Base-by-base conservation (phyloP, 1,140 invertebrate species). In the Lordiphosa stackelbergi region DNA sequence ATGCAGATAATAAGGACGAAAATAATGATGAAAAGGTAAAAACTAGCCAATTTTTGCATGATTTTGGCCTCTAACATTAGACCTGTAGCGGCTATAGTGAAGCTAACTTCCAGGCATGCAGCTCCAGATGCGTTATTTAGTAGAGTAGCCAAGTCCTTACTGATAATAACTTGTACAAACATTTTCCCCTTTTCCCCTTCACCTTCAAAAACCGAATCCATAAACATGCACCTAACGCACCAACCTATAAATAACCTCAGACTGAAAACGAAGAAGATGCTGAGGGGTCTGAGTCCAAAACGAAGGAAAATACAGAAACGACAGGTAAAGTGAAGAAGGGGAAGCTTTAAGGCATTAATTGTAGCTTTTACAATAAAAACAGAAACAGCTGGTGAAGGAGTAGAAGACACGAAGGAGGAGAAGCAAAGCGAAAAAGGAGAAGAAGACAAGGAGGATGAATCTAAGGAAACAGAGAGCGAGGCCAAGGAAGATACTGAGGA, bases 11-110 rank as follows among this genome's bases (percentile, higher is more conserved):
- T 41, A 58, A 72, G 10, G 59, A 56, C 11, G 71, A 75, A 34
- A 59, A 40, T 53, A 47, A 43, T 28, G 71, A 79, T 43, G 70
- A 81, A 69, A 81, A 81, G 75, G 75, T 81, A 81, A 68, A 36
- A 36, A 10, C 31, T 65, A 5, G 16, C 7, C 8, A 35, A 6
- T 11, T 12, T 0, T 5, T 48, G 74, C 75, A 79, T 81, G 75
- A 10, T 11, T 53, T 35, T 2, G 16, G 1, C 16, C 16, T 16
- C 22, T 70, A 81, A 79, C 55, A 47, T 28, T 61, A 49, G 47
- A 51, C 9, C 6, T 36, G 9, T 79, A 72, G 42, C 22, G 40
- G 66, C 51, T 37, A 19, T 45, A 22, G 10, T 28, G n/a, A 38
- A 58, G 74, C 73, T 78, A 78, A 79, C 53, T 6, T 40, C 1